phyloP scores from a whole-genome alignment of 2,113 vertebrate genomes.

The Nothobranchius kuhntae region DNA sequence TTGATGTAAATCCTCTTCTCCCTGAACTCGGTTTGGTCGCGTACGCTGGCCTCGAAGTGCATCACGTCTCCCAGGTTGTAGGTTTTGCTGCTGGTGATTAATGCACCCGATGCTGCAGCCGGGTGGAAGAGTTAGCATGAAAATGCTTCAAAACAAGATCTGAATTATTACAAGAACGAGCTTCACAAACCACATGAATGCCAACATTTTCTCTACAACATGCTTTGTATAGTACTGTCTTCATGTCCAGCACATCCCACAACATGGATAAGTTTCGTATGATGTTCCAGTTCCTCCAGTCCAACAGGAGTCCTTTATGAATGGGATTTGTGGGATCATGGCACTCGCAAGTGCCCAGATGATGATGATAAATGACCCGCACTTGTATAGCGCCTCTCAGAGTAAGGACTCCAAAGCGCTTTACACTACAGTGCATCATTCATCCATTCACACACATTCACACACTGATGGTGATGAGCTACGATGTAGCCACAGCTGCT shows the following conservation, averaged over 20 bases:
- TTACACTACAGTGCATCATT: too few species aligned
- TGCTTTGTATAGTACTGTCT: too few species aligned
- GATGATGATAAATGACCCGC: too few species aligned
- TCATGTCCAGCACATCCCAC: neutral
- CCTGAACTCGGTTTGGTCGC: fast-evolving
- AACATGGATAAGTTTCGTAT: slow-evolving; percentile 98
- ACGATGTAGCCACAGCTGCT: too few species aligned
- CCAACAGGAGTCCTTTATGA: slow-evolving; percentile 99
- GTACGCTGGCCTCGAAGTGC: slow-evolving; percentile 60
- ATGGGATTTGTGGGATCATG: slow-evolving; percentile 94
- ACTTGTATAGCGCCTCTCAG: too few species aligned
- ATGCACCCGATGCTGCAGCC: slow-evolving; percentile 50
- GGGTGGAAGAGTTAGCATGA: neutral
- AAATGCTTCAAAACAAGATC: neutral
- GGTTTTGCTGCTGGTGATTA: neutral
- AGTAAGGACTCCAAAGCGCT: too few species aligned
- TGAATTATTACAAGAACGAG: neutral
- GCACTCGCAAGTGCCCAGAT: slow-evolving; percentile 93
- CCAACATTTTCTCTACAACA: too few species aligned
- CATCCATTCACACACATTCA: too few species aligned
- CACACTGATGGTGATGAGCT: too few species aligned
- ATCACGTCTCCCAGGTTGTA: slow-evolving; percentile 61
- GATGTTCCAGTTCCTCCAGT: slow-evolving; percentile 97
- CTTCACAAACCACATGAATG: too few species aligned
- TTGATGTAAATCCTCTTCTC: slow-evolving; percentile 56